These are phyloP conservation scores for Brenthis daphne DNA, from an alignment of 2,888 invertebrate genomes.

Conservation along the genomic window DNA sequence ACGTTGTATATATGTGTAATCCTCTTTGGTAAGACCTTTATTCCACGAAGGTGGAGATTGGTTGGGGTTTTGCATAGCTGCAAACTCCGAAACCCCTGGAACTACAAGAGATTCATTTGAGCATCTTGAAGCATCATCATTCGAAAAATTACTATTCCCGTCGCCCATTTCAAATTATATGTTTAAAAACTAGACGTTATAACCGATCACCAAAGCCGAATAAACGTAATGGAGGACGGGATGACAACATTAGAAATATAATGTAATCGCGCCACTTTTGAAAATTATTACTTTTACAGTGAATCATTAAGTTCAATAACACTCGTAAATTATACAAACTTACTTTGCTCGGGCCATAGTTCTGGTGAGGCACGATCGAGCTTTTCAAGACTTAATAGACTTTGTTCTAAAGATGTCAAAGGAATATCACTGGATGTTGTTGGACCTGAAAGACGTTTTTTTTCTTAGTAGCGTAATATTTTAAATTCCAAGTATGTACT, in stretches of 20 bases:
- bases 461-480: constrained; percentile 1
- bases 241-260: constrained; percentile 68
- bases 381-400: constrained; percentile 93
- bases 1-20: constrained; percentile 90
- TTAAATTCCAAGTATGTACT: background rate
- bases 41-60: constrained; percentile 86
- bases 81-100: constrained; percentile 94
- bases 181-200: constrained; percentile 68
- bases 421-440: constrained; percentile 75
- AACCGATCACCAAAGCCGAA: constrained; percentile 59
- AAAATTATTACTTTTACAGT: constrained; percentile 49
- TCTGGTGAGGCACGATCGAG: constrained; percentile 97
- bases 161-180: constrained; percentile 63
- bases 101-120: constrained; percentile 83
- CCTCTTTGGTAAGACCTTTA: constrained; percentile 86
- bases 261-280: constrained; percentile 70
- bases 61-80: constrained; percentile 82
- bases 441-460: constrained; percentile 56
- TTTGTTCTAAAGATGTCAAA: constrained; percentile 84
- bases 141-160: constrained; percentile 52
- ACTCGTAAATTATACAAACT: constrained; percentile 53
- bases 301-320: constrained; percentile 24
- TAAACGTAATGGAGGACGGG: constrained; percentile 52
- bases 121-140: constrained; percentile 58
- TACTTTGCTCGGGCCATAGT: constrained; percentile 97